A percentile compares a stretch with the other conserved stretches of the same genome.
Evolutionary conservation across 2,888 invertebrate genomes (phyloP).

Genomic region (Netelia melanura): DNA sequence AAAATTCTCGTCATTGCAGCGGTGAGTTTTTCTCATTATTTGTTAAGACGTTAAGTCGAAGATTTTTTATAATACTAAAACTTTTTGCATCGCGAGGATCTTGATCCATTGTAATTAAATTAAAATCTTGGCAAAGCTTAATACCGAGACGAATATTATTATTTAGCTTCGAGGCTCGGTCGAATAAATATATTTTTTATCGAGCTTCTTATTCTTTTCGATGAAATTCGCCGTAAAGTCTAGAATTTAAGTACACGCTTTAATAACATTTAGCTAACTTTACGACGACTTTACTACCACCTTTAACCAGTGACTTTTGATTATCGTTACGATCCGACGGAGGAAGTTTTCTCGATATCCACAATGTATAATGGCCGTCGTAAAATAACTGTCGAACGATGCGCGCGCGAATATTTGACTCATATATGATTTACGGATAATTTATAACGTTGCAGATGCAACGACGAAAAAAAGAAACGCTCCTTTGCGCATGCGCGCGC

Average conservation of each 20-base stretch:
- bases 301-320: constrained; percentile 22
- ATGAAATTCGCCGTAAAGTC: not conserved
- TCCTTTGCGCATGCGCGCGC: constrained; percentile 6
- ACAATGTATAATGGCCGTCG: constrained; percentile 1
- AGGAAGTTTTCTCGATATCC: not conserved
- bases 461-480: constrained; percentile 12
- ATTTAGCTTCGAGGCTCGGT: not conserved
- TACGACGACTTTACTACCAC: constrained; percentile 6
- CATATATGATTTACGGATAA: constrained; percentile 40
- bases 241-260: too few species aligned
- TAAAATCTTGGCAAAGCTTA: too few species aligned
- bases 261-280: constrained; percentile 11
- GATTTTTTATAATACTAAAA: too few species aligned
- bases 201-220: not conserved
- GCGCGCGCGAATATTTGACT: constrained; percentile 4
- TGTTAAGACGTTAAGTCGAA: too few species aligned
- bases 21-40: constrained; percentile 17
- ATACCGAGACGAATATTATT: not conserved
- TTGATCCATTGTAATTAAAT: too few species aligned
- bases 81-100: too few species aligned
- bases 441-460: constrained; percentile 34
- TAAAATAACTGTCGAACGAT: constrained; percentile 5
- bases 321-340: constrained; percentile 1
- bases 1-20: not conserved
- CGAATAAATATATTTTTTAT: not conserved